Base-by-base conservation (phyloP, 2,113 vertebrate genomes). In the Festucalex cinctus region DNA sequence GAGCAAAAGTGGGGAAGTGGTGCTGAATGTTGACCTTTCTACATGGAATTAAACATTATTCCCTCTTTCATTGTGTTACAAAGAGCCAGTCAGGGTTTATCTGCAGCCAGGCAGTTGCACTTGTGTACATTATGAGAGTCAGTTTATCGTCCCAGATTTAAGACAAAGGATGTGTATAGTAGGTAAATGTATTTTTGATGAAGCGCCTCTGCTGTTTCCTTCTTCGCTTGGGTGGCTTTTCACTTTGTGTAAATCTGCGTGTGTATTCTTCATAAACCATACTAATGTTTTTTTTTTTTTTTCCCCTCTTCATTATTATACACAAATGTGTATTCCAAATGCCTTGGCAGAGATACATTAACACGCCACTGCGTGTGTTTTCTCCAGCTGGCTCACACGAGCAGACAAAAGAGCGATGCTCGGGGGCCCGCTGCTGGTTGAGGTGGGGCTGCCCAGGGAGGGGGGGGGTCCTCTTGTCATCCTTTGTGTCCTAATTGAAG, bases 401-500 rank as follows among this genome's bases (percentile, higher is more conserved):
- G 39, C 63, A 87, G 84, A 90, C 87, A 90, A 90, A n/a, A 89
- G 85, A 80, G 77, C 12, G 51, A 66, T 24, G 75, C 81, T 79
- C n/a, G 7, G 57, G 57, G 75, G 76, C 73, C 75, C 19, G 49
- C 58, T 80, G 83, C 54, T 63, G 64, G 73, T 24, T 63, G 70
- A 61, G 79, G 59, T 43, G 44, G 59, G 75, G 37, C 43, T 20
- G 19, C 26, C 28, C 56, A 49, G 28, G 43, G 51, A 17, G 78
- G 82, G 77, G 63, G 78, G 82, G 77, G 63, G 43, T 71, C 71
- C 83, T 83, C 87, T 86, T 85, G 81, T 76, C 82, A 81, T 82
- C 85, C 84, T 91, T 91, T 91, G 91, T 93, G 78, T 85, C 86
- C 86, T 91, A 90, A 92, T 91, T 91, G 89, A 89, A 88, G 88